phyloP scores from a whole-genome alignment of 2,113 vertebrate species.

The Hiodon tergisus region DNA sequence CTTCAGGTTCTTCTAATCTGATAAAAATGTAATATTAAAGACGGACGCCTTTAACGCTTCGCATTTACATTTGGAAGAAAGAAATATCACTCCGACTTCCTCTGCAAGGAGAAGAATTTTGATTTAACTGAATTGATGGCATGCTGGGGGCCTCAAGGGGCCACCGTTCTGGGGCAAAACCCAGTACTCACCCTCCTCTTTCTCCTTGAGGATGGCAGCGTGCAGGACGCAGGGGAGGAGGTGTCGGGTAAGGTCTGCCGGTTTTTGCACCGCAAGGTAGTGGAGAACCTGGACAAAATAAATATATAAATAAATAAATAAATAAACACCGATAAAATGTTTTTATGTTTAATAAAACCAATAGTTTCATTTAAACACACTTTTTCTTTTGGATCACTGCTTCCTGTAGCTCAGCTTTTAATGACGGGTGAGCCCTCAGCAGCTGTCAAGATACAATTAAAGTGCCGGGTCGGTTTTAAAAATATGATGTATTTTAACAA shows the following conservation, averaged over 20 bases:
- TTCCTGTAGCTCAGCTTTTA: no score
- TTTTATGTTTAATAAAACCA: neutral
- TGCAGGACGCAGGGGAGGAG: slow-evolving; percentile 87
- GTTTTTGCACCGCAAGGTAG: slow-evolving; percentile 84
- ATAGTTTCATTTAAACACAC: neutral
- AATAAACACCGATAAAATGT: no score
- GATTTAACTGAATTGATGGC: neutral
- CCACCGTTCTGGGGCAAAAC: neutral
- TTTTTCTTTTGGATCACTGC: neutral
- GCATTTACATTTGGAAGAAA: no score
- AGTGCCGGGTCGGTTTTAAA: no score
- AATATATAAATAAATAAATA: neutral
- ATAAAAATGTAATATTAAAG: no score
- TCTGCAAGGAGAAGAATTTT: no score
- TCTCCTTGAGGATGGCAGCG: slow-evolving; percentile 84
- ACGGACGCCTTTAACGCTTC: no score
- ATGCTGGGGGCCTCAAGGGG: neutral
- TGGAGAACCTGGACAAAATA: slow-evolving; percentile 77
- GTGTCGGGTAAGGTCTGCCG: slow-evolving; percentile 82
- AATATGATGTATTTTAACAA: no score
- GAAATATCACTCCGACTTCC: no score
- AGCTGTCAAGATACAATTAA: no score
- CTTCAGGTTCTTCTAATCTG: no score
- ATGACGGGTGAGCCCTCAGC: no score
- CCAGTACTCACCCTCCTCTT: slow-evolving; percentile 80